Percentiles rank a stretch among this genome's conserved stretches.
These are phyloP conservation scores for Cassiopea andromeda DNA, from an alignment of 30 jellyfish, hydroid and myxozoan genomes.

Conservation along the genomic window DNA sequence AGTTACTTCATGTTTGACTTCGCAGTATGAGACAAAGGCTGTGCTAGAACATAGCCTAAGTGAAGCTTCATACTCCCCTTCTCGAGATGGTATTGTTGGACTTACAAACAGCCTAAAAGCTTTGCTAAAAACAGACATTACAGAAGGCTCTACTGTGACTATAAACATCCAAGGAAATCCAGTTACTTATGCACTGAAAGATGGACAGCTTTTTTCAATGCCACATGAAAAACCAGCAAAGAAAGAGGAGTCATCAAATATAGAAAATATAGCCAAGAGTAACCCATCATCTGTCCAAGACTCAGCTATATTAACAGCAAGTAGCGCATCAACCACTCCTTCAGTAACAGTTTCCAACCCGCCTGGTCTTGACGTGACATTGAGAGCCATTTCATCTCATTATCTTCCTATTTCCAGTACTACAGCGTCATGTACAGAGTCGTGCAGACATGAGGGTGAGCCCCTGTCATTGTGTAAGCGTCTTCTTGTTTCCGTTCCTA, in stretches of 20 bases:
- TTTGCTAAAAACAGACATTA: conserved; percentile 47
- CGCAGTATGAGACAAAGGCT: neutral
- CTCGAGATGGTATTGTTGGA: conserved; percentile 45
- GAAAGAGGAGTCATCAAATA: conserved; percentile 19
- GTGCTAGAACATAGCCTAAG: neutral
- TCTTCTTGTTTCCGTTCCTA: conserved; percentile 58
- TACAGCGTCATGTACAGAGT: neutral
- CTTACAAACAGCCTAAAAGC: conserved; percentile 61
- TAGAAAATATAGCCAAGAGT: neutral
- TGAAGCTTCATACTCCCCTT: neutral
- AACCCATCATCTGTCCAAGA: neutral
- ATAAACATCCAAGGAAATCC: conserved; percentile 72
- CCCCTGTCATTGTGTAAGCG: conserved; percentile 7
- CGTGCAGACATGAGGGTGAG: conserved; percentile 16
- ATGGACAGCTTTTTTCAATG: conserved; percentile 65
- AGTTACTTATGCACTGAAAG: conserved; percentile 61
- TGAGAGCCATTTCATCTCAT: neutral
- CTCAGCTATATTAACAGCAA: neutral
- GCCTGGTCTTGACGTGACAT: neutral
- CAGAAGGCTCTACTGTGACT: conserved; percentile 65
- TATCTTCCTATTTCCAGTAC: neutral
- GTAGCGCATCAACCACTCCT: neutral
- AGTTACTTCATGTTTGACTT: neutral
- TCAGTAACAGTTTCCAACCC: neutral
- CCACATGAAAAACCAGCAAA: conserved; percentile 60